Conservation (phyloP, 2,113 vertebrate genomes). For the Ascaphus truei region DNA sequence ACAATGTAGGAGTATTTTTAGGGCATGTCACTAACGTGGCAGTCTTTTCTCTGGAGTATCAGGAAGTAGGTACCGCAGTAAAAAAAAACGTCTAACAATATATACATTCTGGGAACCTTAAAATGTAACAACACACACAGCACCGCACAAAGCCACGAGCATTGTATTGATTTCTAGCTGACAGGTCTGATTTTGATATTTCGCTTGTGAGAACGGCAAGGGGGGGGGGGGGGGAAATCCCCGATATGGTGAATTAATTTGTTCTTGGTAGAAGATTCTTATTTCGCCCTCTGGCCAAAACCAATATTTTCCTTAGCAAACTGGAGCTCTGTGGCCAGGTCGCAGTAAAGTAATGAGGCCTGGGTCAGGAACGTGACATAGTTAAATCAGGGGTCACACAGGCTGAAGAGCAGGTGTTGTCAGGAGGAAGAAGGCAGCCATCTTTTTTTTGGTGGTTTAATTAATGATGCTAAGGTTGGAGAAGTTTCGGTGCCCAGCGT, state of each 20-base stretch:
- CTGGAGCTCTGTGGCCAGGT: background rate
- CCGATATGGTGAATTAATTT: slow-evolving; percentile 33
- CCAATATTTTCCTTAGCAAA: slow-evolving; percentile 28
- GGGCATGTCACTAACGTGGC: too few relatives aligned
- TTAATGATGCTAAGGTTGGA: background rate
- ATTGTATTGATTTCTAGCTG: background rate
- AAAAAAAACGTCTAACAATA: too few relatives aligned
- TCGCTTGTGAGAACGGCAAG: background rate
- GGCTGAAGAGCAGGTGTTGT: slow-evolving; percentile 18
- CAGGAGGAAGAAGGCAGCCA: background rate
- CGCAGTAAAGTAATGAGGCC: background rate
- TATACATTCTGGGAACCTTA: too few relatives aligned
- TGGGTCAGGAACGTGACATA: slow-evolving; percentile 11
- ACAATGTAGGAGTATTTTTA: too few relatives aligned
- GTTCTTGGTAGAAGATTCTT: slow-evolving; percentile 15
- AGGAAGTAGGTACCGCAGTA: too few relatives aligned
- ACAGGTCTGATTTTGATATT: background rate
- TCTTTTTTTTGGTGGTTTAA: slow-evolving; percentile 10
- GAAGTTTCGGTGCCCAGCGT: too few relatives aligned
- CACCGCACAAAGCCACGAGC: background rate
- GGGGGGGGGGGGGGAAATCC: too few relatives aligned
- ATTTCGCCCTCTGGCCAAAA: slow-evolving; percentile 28
- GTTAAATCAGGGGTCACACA: slow-evolving; percentile 1
- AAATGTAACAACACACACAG: background rate
- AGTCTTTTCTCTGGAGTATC: too few relatives aligned